Conservation (phyloP, 1,140 invertebrate species). For the Heliconius himera region DNA sequence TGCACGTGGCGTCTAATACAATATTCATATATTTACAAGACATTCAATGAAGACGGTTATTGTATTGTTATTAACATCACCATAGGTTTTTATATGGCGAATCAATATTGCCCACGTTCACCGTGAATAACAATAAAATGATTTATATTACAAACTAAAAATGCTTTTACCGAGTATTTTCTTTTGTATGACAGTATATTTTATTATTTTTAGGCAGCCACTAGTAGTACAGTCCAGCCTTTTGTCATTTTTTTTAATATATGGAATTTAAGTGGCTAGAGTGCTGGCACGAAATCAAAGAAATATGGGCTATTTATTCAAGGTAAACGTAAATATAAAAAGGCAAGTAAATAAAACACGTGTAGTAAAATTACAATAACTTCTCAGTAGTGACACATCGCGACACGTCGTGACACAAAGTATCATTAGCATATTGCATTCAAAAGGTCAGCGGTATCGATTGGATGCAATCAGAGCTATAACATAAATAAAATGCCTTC, state of each 20-base stretch:
- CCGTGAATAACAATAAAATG: too few species aligned
- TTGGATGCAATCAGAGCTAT: slow-evolving; percentile 16
- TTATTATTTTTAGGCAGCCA: too few species aligned
- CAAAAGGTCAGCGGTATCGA: slow-evolving; percentile 26
- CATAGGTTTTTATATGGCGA: neutral
- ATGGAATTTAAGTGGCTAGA: too few species aligned
- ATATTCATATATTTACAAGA: slow-evolving; percentile 26
- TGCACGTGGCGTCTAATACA: slow-evolving; percentile 39
- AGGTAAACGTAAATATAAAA: neutral
- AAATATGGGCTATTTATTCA: neutral
- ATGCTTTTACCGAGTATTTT: too few species aligned
- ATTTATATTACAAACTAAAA: too few species aligned
- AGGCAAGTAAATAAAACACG: neutral
- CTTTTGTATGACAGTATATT: too few species aligned
- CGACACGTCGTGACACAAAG: slow-evolving; percentile 8
- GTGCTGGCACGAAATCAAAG: too few species aligned
- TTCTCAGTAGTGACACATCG: neutral
- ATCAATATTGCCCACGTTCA: neutral
- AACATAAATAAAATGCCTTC: slow-evolving; percentile 25
- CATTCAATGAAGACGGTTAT: slow-evolving; percentile 14
- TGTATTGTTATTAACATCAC: slow-evolving; percentile 15
- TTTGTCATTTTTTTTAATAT: too few species aligned
- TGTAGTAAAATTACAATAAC: neutral
- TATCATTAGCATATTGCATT: slow-evolving; percentile 11
- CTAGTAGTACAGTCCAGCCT: too few species aligned